Evolutionary conservation across 1,140 invertebrate genomes (phyloP).

Genomic region (Acyrthosiphon pisum): DNA sequence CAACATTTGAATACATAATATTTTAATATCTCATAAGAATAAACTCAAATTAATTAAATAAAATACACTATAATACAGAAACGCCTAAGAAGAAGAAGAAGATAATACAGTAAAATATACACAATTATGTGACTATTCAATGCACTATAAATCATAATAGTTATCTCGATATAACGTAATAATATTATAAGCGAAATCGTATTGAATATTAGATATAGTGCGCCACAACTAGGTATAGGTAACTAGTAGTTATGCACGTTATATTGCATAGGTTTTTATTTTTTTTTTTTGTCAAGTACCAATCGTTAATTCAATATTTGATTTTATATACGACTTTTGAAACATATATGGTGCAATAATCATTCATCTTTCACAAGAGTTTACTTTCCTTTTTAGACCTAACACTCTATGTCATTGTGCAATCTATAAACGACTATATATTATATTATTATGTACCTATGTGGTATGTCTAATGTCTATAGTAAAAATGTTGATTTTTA

Average conservation of each 20-base stretch:
- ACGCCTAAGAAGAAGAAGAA: too few species aligned
- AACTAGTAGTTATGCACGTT: background rate
- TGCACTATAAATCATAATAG: background rate
- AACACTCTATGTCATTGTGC: background rate
- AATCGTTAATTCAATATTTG: background rate
- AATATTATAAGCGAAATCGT: background rate
- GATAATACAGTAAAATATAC: background rate
- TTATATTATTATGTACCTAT: background rate
- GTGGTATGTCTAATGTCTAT: background rate
- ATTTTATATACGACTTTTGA: conserved; percentile 12
- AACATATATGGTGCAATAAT: background rate
- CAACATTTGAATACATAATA: background rate
- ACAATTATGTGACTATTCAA: background rate
- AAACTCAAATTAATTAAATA: background rate
- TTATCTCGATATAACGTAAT: background rate
- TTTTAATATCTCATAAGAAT: background rate
- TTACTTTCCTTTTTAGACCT: background rate
- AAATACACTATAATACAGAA: background rate
- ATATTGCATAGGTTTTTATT: background rate
- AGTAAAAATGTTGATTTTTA: background rate
- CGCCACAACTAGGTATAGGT: background rate
- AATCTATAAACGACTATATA: background rate
- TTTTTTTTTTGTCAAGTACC: background rate
- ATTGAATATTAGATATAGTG: background rate
- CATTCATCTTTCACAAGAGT: background rate